Conservation (phyloP, 2,888 invertebrate genomes). For the Spialia ferax region DNA sequence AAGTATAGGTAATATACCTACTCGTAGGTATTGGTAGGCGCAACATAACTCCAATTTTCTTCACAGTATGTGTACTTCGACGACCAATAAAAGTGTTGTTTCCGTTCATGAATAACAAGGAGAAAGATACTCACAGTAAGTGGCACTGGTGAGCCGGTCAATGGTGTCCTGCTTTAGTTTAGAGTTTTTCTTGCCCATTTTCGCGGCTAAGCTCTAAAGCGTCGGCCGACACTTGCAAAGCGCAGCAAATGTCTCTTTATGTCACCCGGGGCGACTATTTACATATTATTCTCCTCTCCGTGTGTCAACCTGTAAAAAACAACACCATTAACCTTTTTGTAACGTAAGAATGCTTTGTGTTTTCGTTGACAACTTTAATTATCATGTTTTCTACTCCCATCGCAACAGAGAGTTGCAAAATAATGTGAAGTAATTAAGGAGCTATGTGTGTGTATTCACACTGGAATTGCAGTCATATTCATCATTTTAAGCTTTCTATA, state of each 20-base stretch:
- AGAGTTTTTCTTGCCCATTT: conserved; percentile 98
- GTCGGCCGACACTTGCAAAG: conserved; percentile 52
- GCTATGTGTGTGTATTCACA: neutral
- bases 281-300: conserved; percentile 69
- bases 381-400: neutral
- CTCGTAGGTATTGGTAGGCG: no score
- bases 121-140: conserved; percentile 93
- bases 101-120: neutral
- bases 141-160: conserved; percentile 95
- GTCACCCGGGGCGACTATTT: conserved; percentile 63
- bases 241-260: conserved; percentile 49
- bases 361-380: conserved; percentile 1
- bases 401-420: neutral
- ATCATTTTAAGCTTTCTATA: no score
- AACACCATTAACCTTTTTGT: conserved; percentile 13
- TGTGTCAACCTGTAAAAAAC: conserved; percentile 64
- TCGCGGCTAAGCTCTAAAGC: conserved; percentile 51
- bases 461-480: neutral
- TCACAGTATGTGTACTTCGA: neutral
- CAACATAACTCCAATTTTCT: no score
- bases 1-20: no score
- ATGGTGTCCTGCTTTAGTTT: conserved; percentile 98
- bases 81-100: neutral
- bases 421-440: neutral
- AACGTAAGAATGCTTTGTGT: neutral